phyloP scores from a whole-genome alignment of 2,113 vertebrate genomes.

The Urocitellus parryii region DNA sequence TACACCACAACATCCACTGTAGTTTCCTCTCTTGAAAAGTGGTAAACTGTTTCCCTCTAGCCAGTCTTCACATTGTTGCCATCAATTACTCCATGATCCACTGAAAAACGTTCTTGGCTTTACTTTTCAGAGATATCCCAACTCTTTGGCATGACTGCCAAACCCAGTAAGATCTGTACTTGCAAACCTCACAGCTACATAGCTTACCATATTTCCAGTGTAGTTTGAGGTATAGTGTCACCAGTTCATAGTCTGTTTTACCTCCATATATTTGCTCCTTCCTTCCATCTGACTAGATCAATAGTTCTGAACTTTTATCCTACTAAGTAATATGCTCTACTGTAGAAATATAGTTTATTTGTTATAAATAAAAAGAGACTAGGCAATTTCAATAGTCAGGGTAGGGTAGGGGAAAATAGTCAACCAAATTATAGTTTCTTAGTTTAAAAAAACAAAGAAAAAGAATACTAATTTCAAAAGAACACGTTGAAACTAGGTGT shows the following conservation, averaged over 20 bases:
- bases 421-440: background rate
- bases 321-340: background rate
- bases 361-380: background rate
- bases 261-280: background rate
- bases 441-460: background rate
- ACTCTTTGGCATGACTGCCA: background rate
- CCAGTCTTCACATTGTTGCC: background rate
- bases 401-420: background rate
- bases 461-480: background rate
- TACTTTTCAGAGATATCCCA: background rate
- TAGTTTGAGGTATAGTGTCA: background rate
- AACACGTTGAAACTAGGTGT: too few relatives aligned
- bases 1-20: background rate
- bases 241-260: background rate
- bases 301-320: background rate
- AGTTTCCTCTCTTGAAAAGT: background rate
- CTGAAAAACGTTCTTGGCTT: background rate
- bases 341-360: background rate
- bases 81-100: background rate
- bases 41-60: background rate
- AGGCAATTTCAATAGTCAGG: background rate
- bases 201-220: background rate
- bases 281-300: background rate
- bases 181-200: background rate
- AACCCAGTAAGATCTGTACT: background rate